Conservation (phyloP, 2,113 vertebrate genomes). For the Agelaius tricolor region DNA sequence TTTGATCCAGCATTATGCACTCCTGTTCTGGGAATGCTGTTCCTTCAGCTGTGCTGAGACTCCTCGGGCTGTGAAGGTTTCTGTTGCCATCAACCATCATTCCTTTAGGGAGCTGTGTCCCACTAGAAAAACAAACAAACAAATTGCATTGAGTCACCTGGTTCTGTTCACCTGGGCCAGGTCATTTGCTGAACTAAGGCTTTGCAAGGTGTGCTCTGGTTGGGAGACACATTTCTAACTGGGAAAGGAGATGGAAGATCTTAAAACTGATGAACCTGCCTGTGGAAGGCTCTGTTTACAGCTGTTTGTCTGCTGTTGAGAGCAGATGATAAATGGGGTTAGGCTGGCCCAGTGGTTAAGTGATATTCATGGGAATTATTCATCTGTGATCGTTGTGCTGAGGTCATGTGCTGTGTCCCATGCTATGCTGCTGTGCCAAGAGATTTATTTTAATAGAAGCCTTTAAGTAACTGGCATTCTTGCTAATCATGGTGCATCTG, state of each 20-base stretch:
- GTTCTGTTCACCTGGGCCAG: not conserved
- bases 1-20: not conserved
- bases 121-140: not conserved
- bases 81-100: not conserved
- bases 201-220: not conserved
- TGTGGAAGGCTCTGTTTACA: not conserved
- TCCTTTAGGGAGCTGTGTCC: not conserved
- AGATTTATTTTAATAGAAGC: slow-evolving; percentile 72
- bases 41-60: not conserved
- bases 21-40: not conserved
- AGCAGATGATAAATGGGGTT: slow-evolving; percentile 20
- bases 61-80: not conserved
- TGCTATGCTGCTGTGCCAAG: slow-evolving; percentile 47
- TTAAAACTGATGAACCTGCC: not conserved
- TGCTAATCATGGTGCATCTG: slow-evolving; percentile 71
- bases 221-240: rapidly evolving
- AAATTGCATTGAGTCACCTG: not conserved
- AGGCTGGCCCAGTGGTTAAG: slow-evolving; percentile 6
- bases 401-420: slow-evolving; percentile 47
- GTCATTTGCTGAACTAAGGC: not conserved
- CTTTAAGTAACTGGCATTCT: slow-evolving; percentile 72
- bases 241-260: not conserved
- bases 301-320: not conserved
- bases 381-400: slow-evolving; percentile 9
- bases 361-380: slow-evolving; percentile 52